A percentile compares a stretch with the other conserved stretches of the same genome.
Conservation (phyloP, 2,797 vertebrate species). For the Pangasius macronema region DNA sequence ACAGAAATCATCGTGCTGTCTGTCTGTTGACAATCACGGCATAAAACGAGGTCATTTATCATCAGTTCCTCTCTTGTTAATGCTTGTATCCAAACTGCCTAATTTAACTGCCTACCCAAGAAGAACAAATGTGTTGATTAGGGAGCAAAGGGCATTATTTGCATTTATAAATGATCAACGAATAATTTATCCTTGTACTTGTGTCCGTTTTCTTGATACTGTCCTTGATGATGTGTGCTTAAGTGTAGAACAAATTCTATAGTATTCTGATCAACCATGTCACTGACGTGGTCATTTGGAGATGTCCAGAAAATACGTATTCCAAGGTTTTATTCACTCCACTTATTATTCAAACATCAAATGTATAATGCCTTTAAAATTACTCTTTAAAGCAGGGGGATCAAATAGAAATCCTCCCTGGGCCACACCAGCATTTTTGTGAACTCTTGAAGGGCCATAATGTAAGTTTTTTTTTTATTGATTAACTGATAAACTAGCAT, state of each 20-base stretch:
- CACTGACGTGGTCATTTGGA: neutral
- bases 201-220: conserved; percentile 14
- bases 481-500: no score
- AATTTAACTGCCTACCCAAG: conserved; percentile 20
- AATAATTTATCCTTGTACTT: conserved; percentile 35
- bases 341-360: neutral
- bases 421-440: neutral
- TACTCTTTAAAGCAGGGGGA: neutral
- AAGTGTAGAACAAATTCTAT: neutral
- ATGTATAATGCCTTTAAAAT: neutral
- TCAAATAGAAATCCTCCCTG: neutral
- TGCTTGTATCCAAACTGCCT: conserved; percentile 12
- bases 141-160: conserved; percentile 39
- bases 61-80: conserved; percentile 32
- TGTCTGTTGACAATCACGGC: neutral
- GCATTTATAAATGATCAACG: conserved; percentile 31
- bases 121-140: conserved; percentile 49
- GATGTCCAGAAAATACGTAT: neutral
- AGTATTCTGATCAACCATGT: neutral
- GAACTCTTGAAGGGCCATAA: neutral
- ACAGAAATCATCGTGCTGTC: conserved; percentile 10
- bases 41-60: conserved; percentile 38
- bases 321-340: neutral
- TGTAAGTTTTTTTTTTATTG: neutral
- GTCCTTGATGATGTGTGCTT: neutral